Evolutionary conservation across 2,888 invertebrate species (phyloP).

Genomic region (Chalcis sispes): DNA sequence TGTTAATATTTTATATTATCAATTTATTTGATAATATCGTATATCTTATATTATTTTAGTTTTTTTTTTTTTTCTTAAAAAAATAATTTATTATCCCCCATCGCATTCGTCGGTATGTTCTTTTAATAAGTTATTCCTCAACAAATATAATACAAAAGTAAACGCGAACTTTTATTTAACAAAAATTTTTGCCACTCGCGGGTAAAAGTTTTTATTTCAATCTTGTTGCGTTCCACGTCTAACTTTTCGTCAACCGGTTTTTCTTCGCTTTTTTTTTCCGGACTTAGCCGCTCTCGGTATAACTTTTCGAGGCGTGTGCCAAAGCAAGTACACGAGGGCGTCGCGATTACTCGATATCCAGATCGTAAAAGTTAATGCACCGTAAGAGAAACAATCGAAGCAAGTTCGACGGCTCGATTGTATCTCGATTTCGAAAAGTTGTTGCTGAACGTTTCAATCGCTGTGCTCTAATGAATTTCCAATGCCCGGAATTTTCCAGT

Average conservation of each 20-base stretch:
- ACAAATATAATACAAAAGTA: too few relatives aligned
- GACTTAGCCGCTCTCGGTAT: slow-evolving; percentile 1
- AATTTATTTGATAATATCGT: too few relatives aligned
- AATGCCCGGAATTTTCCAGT: slow-evolving; percentile 49
- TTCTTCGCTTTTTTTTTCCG: slow-evolving; percentile 16
- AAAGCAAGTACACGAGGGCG: slow-evolving; percentile 52
- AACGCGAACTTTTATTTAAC: too few relatives aligned
- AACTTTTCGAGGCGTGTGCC: slow-evolving; percentile 56
- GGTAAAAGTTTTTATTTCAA: slow-evolving; percentile 36
- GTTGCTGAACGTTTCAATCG: slow-evolving; percentile 57
- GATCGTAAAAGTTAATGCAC: slow-evolving; percentile 66
- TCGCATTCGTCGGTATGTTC: too few relatives aligned
- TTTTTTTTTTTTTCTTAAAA: too few relatives aligned
- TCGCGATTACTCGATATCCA: slow-evolving; percentile 64
- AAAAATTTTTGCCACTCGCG: too few relatives aligned
- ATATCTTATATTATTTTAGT: too few relatives aligned
- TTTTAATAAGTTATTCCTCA: too few relatives aligned
- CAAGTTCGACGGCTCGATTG: slow-evolving; percentile 60
- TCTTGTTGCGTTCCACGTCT: slow-evolving; percentile 14
- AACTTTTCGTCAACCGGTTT: slow-evolving; percentile 45
- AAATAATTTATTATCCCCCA: too few relatives aligned
- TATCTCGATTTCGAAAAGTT: slow-evolving; percentile 58
- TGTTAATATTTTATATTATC: too few relatives aligned
- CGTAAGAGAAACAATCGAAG: slow-evolving; percentile 65
- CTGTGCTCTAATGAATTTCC: slow-evolving; percentile 55